Conservation (phyloP, 37 sponge, comb jelly and placozoan species). For the Aplysina aerophoba region DNA sequence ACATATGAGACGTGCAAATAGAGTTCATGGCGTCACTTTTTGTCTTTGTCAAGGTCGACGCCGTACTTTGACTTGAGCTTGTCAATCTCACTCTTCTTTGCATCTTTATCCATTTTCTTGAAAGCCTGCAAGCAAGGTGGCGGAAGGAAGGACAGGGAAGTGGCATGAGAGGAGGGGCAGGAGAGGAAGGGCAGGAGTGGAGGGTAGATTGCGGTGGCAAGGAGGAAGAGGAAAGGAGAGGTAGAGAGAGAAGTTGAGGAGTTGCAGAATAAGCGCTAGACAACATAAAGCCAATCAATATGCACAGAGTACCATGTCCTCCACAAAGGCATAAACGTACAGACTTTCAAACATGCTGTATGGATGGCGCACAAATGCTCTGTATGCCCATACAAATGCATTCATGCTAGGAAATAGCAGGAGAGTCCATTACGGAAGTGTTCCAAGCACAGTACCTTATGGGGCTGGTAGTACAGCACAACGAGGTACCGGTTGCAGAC, state of each 20-base stretch:
- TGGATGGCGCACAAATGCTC: too few relatives aligned
- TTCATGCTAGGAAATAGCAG: too few relatives aligned
- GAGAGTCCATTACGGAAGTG: too few relatives aligned
- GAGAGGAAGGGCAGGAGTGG: too few relatives aligned
- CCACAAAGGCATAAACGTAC: too few relatives aligned
- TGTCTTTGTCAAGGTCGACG: constrained; percentile 75
- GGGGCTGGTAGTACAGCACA: constrained; percentile 99
- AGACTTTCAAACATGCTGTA: too few relatives aligned
- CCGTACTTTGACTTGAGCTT: constrained; percentile 95
- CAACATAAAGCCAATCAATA: too few relatives aligned
- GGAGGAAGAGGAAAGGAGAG: not conserved
- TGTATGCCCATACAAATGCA: too few relatives aligned
- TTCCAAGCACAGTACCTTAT: constrained; percentile 68
- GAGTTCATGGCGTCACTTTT: not conserved
- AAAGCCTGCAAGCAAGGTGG: constrained; percentile 54
- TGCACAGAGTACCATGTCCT: too few relatives aligned
- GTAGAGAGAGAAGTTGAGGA: not conserved
- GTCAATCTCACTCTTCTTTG: constrained; percentile 93
- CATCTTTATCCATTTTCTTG: constrained; percentile 94
- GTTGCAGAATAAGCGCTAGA: not conserved
- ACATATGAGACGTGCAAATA: too few relatives aligned
- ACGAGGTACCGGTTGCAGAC: constrained; percentile 99
- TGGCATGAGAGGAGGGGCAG: too few relatives aligned
- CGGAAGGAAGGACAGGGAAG: too few relatives aligned
- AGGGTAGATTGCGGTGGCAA: not conserved